phyloP scores from a whole-genome alignment of 2,797 vertebrate genomes.

The Otolemur crassicaudatus region DNA sequence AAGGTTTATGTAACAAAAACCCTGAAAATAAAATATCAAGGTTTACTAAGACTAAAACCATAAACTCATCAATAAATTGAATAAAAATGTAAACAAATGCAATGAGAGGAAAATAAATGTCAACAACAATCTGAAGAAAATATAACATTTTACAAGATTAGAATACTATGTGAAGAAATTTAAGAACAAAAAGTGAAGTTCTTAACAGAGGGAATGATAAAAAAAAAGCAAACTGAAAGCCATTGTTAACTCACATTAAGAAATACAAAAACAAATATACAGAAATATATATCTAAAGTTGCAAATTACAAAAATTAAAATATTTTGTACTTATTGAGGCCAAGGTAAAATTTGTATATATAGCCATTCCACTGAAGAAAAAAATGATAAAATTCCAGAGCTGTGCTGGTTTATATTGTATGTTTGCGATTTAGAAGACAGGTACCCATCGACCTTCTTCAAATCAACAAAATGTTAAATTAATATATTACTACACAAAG shows the following conservation, averaged over 20 bases:
- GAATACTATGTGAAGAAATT: background rate
- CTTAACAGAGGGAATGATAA: background rate
- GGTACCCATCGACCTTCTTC: background rate
- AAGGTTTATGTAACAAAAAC: background rate
- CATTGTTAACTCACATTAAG: background rate
- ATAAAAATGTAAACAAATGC: background rate
- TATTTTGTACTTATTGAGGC: background rate
- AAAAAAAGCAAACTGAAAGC: background rate
- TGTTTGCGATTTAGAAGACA: background rate
- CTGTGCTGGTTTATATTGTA: background rate
- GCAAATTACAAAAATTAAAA: background rate
- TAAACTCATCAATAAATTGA: background rate
- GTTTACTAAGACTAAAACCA: background rate
- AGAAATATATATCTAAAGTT: background rate
- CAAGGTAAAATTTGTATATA: background rate
- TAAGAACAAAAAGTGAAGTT: background rate
- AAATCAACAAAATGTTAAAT: background rate
- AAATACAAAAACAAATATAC: background rate
- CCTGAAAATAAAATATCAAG: background rate
- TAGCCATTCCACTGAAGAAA: background rate
- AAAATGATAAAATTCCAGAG: background rate
- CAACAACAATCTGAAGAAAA: background rate
- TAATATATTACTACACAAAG: background rate
- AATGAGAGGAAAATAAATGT: background rate
- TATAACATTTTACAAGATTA: background rate